Evolutionary conservation across 2,113 vertebrate genomes (phyloP).

Genomic region (Petrocephalus microphthalmus): DNA sequence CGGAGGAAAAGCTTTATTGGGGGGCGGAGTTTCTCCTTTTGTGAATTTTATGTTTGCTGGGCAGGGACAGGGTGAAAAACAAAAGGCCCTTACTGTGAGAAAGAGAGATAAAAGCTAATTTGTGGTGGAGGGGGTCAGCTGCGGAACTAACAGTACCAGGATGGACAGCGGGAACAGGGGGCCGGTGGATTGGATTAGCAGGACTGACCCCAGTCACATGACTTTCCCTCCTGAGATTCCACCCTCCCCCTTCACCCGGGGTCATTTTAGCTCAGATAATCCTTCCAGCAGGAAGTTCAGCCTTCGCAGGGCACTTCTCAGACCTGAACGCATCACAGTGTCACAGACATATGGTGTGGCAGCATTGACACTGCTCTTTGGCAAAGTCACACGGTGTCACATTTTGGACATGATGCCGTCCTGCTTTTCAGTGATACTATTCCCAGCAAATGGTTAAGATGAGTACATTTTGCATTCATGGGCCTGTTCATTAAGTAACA

Average conservation of each 20-base stretch:
- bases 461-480: not conserved
- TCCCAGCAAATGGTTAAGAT: not conserved
- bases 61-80: not conserved
- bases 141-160: not conserved
- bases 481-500: not conserved
- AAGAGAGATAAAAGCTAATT: not conserved
- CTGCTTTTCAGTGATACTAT: not conserved
- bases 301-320: not conserved
- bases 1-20: not conserved
- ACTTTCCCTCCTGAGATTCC: not conserved
- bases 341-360: not conserved
- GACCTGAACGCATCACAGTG: not conserved
- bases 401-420: not conserved
- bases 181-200: not conserved
- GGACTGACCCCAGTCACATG: not conserved
- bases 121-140: not conserved
- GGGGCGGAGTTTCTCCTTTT: not conserved
- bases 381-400: not conserved
- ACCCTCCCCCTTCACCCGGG: not conserved
- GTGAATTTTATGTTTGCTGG: not conserved
- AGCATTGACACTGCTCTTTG: not conserved
- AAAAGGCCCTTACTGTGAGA: not conserved
- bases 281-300: not conserved
- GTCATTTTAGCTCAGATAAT: slow-evolving; percentile 10
- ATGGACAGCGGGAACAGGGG: not conserved